phyloP scores from a whole-genome alignment of 1,140 invertebrate genomes.

The Drosophila subpulchrella region DNA sequence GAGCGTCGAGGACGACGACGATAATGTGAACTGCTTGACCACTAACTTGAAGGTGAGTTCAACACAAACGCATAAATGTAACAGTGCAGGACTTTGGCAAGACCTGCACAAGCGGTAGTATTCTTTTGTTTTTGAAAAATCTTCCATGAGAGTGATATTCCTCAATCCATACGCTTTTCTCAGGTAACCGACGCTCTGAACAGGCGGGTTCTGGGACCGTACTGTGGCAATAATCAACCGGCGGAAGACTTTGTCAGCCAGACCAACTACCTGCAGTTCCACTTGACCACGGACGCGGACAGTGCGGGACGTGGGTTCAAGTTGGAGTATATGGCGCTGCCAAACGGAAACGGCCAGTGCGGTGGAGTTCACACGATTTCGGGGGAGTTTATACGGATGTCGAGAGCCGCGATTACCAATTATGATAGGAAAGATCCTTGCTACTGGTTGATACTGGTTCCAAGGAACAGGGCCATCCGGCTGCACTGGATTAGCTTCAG shows the following conservation, averaged over 20 bases:
- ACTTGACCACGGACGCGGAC: conserved; percentile 87
- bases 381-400: conserved; percentile 86
- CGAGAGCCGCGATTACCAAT: conserved; percentile 59
- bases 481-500: conserved; percentile 84
- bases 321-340: conserved; percentile 77
- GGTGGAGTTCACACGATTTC: conserved; percentile 88
- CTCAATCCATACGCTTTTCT: neutral
- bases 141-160: too few relatives aligned
- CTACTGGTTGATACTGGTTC: conserved; percentile 92
- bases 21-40: conserved; percentile 17
- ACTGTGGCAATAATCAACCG: conserved; percentile 87
- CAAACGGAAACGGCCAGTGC: conserved; percentile 85
- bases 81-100: too few relatives aligned
- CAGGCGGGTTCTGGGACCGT: conserved; percentile 77
- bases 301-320: conserved; percentile 89
- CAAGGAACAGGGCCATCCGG: conserved; percentile 89
- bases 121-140: neutral
- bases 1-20: conserved; percentile 7
- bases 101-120: too few relatives aligned
- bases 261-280: conserved; percentile 88
- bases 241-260: conserved; percentile 87
- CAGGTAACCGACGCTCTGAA: conserved; percentile 71
- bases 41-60: conserved; percentile 32
- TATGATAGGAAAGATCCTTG: conserved; percentile 85
- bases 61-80: too few relatives aligned